Conservation (phyloP, 1,140 invertebrate genomes). For the Caenorhabditis brenneri region DNA sequence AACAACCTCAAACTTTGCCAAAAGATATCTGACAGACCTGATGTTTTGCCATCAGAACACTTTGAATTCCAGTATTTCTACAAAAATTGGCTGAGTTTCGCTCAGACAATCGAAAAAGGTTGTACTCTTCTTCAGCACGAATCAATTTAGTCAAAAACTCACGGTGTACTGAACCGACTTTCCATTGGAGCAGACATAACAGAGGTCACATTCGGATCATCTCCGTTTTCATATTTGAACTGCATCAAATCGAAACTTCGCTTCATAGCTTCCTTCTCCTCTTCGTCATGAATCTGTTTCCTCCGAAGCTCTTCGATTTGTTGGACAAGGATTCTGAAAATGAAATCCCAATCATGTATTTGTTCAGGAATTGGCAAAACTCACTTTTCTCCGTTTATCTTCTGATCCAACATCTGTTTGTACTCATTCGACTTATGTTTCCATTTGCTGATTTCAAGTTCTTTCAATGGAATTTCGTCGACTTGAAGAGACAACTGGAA, state of each 20-base stretch:
- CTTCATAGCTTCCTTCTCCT: constrained; percentile 48
- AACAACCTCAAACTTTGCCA: too few species aligned
- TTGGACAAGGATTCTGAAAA: constrained; percentile 48
- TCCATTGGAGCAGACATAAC: constrained; percentile 23
- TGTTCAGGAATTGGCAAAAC: background rate
- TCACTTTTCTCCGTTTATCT: constrained; percentile 46
- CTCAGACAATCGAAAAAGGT: too few species aligned
- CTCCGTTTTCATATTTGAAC: constrained; percentile 48
- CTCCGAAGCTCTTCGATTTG: constrained; percentile 53
- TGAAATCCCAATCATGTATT: background rate
- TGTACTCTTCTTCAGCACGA: too few species aligned
- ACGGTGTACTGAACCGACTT: background rate
- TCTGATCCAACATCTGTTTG: constrained; percentile 51
- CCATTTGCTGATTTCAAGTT: constrained; percentile 58
- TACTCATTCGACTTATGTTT: constrained; percentile 50
- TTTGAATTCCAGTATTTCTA: too few species aligned
- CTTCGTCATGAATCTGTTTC: constrained; percentile 14
- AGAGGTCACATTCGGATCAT: constrained; percentile 14
- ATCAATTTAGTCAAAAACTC: background rate
- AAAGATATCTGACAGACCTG: too few species aligned
- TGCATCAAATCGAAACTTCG: constrained; percentile 49
- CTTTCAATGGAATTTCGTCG: constrained; percentile 57
- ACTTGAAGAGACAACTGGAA: constrained; percentile 50
- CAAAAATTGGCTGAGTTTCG: too few species aligned
- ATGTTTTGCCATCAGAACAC: too few species aligned